Conservation (phyloP, 2,797 vertebrate genomes). For the Fringilla coelebs region DNA sequence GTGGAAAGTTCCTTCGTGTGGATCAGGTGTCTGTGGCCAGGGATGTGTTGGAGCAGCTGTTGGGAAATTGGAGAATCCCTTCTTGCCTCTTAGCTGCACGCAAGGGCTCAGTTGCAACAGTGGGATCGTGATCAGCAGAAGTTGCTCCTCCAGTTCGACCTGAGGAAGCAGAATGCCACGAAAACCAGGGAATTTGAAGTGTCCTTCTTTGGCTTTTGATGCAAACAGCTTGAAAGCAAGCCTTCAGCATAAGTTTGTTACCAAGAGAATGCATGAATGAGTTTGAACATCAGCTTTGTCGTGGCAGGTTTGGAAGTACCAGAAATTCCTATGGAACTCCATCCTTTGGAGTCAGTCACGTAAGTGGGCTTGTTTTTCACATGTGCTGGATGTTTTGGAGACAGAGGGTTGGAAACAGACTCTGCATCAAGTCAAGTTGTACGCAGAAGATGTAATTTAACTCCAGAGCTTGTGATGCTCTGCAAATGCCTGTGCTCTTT, state of each 20-base stretch:
- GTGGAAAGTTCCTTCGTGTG: neutral
- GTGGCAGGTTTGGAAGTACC: neutral
- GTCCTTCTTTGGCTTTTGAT: neutral
- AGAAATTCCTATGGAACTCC: neutral
- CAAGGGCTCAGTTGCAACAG: neutral
- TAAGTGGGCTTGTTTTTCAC: constrained; percentile 36
- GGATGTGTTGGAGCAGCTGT: constrained; percentile 47
- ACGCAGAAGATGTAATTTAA: constrained; percentile 29
- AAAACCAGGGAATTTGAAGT: neutral
- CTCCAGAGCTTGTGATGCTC: neutral
- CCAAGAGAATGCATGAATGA: neutral
- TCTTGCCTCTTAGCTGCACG: neutral
- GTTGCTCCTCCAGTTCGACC: neutral
- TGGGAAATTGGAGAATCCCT: neutral
- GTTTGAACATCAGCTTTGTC: neutral
- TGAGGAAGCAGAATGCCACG: neutral
- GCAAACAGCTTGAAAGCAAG: neutral
- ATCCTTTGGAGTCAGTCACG: neutral
- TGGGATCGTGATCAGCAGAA: neutral
- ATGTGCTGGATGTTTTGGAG: neutral
- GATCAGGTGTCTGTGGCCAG: neutral
- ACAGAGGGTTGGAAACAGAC: neutral
- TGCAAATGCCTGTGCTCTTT: neutral
- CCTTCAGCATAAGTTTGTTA: neutral
- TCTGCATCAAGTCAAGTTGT: neutral